Conservation (phyloP, 2,113 vertebrate genomes). For the Turnix velox region DNA sequence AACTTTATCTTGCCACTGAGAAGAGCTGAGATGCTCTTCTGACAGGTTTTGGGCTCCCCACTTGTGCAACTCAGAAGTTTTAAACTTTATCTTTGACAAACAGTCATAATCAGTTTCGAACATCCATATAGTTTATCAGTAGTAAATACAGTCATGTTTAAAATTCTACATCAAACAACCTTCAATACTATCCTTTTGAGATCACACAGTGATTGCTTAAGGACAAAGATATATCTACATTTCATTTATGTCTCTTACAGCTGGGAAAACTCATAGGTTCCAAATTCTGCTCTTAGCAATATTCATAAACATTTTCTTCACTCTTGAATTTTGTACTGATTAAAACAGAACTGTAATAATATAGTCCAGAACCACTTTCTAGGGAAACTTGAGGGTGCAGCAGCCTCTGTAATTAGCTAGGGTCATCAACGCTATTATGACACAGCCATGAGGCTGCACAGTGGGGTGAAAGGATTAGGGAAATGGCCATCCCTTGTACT, state of each 20-base stretch:
- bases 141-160: neutral
- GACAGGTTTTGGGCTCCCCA: neutral
- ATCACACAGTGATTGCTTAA: neutral
- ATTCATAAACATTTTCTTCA: neutral
- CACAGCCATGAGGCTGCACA: neutral
- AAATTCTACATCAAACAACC: neutral
- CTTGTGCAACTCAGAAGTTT: neutral
- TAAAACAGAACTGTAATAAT: neutral
- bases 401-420: neutral
- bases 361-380: neutral
- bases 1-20: neutral
- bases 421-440: neutral
- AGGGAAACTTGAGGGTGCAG: neutral
- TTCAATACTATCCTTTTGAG: neutral
- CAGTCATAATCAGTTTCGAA: neutral
- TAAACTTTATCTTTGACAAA: neutral
- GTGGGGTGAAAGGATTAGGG: too few relatives aligned
- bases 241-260: neutral
- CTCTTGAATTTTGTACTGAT: neutral
- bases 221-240: neutral
- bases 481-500: too few relatives aligned
- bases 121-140: neutral
- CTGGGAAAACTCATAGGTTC: neutral
- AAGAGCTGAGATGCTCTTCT: neutral
- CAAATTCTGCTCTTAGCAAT: neutral